A percentile compares a stretch with the other conserved stretches of the same genome.
Conservation (phyloP, 2,113 vertebrate species). For the Pterocles gutturalis region DNA sequence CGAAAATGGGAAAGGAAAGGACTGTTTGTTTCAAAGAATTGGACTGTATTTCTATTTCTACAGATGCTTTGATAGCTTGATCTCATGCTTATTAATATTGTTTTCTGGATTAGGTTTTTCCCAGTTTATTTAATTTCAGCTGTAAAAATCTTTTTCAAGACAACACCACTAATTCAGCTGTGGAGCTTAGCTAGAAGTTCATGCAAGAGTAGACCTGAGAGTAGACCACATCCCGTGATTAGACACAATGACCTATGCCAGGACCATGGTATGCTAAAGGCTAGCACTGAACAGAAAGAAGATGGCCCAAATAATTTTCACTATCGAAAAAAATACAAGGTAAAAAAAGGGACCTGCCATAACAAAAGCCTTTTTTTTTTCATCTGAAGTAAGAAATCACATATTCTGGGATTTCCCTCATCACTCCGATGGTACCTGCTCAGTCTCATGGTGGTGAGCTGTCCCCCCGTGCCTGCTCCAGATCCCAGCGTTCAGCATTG, state of each 20-base stretch:
- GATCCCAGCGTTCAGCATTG: not conserved
- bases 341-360: not conserved
- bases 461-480: not conserved
- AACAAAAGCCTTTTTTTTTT: not conserved
- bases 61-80: not conserved
- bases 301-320: not conserved
- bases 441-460: not conserved
- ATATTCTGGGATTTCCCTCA: not conserved
- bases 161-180: not conserved
- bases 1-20: not conserved
- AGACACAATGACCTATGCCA: not conserved
- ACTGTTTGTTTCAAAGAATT: not conserved
- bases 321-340: too few species aligned
- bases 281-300: not conserved
- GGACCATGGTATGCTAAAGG: not conserved
- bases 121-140: not conserved
- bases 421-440: not conserved
- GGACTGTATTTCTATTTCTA: not conserved
- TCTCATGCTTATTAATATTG: not conserved
- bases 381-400: not conserved
- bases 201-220: not conserved
- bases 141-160: not conserved
- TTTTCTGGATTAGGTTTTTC: not conserved
- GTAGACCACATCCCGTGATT: not conserved
- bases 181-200: not conserved